Evolutionary conservation across 2,888 invertebrate species (phyloP).

Genomic region (Epinotia demarniana): DNA sequence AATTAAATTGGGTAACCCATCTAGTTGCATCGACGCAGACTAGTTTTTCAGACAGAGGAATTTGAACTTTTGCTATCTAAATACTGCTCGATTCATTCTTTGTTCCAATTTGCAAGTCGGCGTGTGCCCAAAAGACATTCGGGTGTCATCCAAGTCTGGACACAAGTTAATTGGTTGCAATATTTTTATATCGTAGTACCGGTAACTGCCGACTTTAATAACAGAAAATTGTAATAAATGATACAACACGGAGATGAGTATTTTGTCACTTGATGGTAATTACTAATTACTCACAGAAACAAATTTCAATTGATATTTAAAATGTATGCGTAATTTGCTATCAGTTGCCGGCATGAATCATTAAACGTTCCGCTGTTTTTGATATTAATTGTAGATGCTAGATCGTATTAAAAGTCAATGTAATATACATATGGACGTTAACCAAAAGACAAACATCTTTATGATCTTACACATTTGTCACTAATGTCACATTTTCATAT

Average conservation of each 20-base stretch:
- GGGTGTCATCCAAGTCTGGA: constrained; percentile 62
- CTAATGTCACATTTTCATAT: neutral
- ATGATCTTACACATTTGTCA: neutral
- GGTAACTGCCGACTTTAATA: constrained; percentile 62
- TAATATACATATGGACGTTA: no score
- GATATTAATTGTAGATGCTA: no score
- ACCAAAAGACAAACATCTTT: no score
- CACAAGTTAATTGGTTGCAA: constrained; percentile 66
- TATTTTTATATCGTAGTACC: constrained; percentile 62
- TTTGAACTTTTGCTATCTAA: neutral
- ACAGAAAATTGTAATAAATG: constrained; percentile 63
- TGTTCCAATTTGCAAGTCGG: constrained; percentile 60
- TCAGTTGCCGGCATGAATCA: neutral
- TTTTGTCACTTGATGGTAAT: constrained; percentile 41
- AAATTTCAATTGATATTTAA: neutral
- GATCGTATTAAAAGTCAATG: no score
- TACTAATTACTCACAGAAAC: constrained; percentile 24
- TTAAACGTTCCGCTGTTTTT: no score
- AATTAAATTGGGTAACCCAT: neutral
- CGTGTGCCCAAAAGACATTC: constrained; percentile 68
- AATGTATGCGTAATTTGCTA: neutral
- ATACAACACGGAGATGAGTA: constrained; percentile 52
- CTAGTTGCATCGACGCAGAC: neutral
- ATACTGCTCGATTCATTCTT: constrained; percentile 30
- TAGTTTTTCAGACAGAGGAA: neutral